Evolutionary conservation across 2,888 invertebrate species (phyloP).

Genomic region (Syrista parreyssii): DNA sequence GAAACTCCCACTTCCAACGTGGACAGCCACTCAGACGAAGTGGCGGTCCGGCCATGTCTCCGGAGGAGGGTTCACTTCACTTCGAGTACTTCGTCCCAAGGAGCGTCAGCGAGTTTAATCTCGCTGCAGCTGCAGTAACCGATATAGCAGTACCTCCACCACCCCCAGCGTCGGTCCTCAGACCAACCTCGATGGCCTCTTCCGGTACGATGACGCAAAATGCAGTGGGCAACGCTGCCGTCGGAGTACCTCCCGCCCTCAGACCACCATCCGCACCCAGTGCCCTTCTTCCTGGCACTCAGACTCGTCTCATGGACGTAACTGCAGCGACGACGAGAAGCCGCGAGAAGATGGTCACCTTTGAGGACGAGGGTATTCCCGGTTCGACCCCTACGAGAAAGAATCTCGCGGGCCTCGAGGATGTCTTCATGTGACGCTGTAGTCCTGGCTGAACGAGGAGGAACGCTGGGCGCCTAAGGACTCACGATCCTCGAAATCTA

Average conservation of each 20-base stretch:
- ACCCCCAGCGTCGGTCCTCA: conserved; percentile 59
- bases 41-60: conserved; percentile 57
- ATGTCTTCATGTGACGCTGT: conserved; percentile 85
- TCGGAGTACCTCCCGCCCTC: conserved; percentile 50
- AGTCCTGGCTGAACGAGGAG: conserved; percentile 19
- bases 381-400: conserved; percentile 53
- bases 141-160: conserved; percentile 69
- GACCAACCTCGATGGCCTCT: conserved; percentile 29
- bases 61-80: conserved; percentile 35
- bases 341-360: conserved; percentile 83
- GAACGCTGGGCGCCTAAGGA: background rate
- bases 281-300: conserved; percentile 45
- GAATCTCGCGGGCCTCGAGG: conserved; percentile 70
- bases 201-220: conserved; percentile 2
- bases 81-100: conserved; percentile 87
- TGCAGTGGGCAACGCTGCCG: conserved; percentile 31
- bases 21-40: conserved; percentile 76
- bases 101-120: conserved; percentile 85
- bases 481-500: background rate
- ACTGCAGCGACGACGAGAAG: conserved; percentile 64
- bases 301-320: conserved; percentile 28
- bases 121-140: conserved; percentile 72
- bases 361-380: conserved; percentile 75
- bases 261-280: conserved; percentile 30
- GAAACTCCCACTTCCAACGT: conserved; percentile 70